Conservation (phyloP, 2,113 vertebrate genomes). For the Procavia capensis region DNA sequence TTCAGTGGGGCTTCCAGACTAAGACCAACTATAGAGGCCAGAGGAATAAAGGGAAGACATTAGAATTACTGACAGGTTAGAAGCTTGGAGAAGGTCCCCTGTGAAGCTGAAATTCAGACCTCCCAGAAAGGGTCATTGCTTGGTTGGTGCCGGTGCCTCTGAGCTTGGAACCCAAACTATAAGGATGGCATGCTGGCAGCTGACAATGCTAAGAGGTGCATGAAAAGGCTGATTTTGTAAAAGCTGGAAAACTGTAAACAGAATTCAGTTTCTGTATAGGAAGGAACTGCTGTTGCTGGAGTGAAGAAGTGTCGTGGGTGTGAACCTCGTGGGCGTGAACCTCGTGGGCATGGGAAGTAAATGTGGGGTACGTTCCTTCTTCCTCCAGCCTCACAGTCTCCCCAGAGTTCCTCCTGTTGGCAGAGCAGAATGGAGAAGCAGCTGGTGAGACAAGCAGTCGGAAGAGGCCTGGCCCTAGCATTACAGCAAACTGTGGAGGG, state of each 20-base stretch:
- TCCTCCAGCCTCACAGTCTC: background rate
- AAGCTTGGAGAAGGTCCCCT: background rate
- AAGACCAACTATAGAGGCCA: background rate
- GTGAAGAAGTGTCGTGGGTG: background rate
- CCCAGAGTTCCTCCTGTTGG: background rate
- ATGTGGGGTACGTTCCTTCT: background rate
- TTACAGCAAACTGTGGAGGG: background rate
- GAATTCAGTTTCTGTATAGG: background rate
- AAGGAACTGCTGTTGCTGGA: background rate
- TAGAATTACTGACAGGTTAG: background rate
- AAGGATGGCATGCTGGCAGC: background rate
- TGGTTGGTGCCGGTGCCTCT: background rate
- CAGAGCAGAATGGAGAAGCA: background rate
- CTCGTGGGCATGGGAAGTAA: background rate
- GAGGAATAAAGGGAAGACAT: background rate
- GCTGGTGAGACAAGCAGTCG: background rate
- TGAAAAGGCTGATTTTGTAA: background rate
- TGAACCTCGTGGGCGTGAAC: background rate
- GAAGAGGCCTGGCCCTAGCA: too few species aligned
- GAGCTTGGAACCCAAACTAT: background rate
- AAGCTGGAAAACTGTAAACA: background rate
- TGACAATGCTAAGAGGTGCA: background rate
- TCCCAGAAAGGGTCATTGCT: background rate
- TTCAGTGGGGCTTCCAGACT: background rate
- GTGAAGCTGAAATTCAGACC: too few species aligned